These are phyloP conservation scores for Prionace glauca DNA, from an alignment of 2,797 vertebrate genomes.

Conservation along the genomic window DNA sequence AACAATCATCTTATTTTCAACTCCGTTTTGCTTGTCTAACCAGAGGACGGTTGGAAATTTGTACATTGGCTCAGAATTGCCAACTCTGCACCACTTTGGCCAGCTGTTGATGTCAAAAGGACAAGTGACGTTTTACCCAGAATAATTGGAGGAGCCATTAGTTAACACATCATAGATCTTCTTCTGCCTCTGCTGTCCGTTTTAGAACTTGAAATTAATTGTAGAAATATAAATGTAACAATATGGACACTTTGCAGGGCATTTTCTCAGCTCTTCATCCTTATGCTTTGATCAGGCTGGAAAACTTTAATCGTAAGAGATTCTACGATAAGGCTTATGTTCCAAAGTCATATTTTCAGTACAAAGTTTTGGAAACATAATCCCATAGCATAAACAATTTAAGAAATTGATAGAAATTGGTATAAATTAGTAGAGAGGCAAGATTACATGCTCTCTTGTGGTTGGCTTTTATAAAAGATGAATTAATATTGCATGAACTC, in stretches of 20 bases:
- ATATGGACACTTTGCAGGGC: neutral
- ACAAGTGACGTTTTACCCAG: too few species aligned
- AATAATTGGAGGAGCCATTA: neutral
- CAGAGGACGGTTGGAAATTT: neutral
- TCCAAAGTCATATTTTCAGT: neutral
- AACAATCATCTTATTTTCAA: neutral
- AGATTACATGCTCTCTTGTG: neutral
- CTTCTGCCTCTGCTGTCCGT: too few species aligned
- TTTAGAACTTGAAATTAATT: neutral
- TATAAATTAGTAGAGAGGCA: neutral
- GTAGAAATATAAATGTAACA: too few species aligned
- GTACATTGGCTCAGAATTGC: neutral
- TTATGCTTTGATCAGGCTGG: neutral
- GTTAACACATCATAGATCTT: neutral
- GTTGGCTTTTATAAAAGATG: neutral
- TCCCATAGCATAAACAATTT: neutral
- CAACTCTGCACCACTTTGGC: neutral
- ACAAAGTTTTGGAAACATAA: neutral
- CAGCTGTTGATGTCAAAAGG: neutral
- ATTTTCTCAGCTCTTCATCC: neutral
- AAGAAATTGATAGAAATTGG: too few species aligned
- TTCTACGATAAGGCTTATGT: neutral
- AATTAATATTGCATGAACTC: neutral
- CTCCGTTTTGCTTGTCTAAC: neutral
- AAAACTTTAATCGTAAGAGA: neutral